A percentile compares a stretch with the other conserved stretches of the same genome.
These are phyloP conservation scores for Paramormyrops hopkinsi DNA, from an alignment of 2,797 vertebrate species.

Conservation along the genomic window DNA sequence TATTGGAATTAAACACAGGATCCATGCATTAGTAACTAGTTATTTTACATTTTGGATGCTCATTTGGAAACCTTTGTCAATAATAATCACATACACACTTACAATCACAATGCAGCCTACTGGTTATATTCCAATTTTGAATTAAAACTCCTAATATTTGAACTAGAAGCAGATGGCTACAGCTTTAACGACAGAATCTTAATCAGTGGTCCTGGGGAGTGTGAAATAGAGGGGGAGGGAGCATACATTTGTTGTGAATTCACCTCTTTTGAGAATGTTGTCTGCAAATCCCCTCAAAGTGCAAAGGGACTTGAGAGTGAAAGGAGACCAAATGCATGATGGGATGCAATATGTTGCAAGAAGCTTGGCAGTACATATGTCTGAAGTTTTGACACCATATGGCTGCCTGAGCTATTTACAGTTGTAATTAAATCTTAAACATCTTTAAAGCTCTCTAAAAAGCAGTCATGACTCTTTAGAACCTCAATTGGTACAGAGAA, in stretches of 20 bases:
- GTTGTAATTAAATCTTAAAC: slow-evolving; percentile 29
- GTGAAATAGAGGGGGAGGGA: slow-evolving; percentile 20
- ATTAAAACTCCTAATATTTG: slow-evolving; percentile 28
- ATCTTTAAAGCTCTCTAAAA: slow-evolving; percentile 25
- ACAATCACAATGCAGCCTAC: not conserved
- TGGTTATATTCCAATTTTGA: slow-evolving; percentile 24
- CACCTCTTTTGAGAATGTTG: slow-evolving; percentile 18
- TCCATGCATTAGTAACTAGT: not conserved
- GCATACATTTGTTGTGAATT: slow-evolving; percentile 16
- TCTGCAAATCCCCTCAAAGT: slow-evolving; percentile 17
- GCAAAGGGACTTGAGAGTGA: slow-evolving; percentile 20
- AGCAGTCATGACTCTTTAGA: not conserved
- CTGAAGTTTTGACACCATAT: slow-evolving; percentile 26
- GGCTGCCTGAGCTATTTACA: slow-evolving; percentile 24
- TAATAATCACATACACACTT: not conserved
- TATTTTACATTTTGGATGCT: not conserved
- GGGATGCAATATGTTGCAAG: slow-evolving; percentile 19
- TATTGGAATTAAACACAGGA: not conserved
- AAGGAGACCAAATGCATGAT: slow-evolving; percentile 21
- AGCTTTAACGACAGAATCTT: slow-evolving; percentile 22
- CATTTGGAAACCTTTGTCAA: not conserved
- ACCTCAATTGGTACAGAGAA: not conserved
- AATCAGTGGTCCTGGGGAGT: slow-evolving; percentile 23
- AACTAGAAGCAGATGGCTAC: slow-evolving; percentile 26
- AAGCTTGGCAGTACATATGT: slow-evolving; percentile 22